phyloP scores from a whole-genome alignment of 2,113 vertebrate genomes.

The Micronisus gabar region DNA sequence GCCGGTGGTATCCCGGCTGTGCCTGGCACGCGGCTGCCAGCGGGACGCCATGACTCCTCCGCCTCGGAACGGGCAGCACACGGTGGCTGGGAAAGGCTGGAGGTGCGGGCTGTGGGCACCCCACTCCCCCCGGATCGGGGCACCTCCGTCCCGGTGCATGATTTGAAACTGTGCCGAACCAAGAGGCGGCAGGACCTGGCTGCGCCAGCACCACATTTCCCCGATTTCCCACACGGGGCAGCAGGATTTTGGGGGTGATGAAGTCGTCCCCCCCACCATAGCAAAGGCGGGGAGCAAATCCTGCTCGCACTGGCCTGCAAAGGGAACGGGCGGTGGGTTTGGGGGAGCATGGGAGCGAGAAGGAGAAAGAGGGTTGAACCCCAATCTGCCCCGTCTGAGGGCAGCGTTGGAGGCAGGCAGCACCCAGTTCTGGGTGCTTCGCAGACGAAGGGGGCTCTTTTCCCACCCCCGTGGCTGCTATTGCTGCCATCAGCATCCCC shows the following conservation, averaged over 20 bases:
- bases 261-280: accelerated
- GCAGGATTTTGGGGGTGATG: neutral
- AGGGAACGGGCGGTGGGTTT: accelerated
- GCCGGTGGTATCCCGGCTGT: neutral
- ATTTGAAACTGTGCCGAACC: neutral
- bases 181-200: neutral
- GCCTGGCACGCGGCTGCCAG: slow-evolving; percentile 53
- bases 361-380: too few species aligned
- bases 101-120: neutral
- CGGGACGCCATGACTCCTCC: neutral
- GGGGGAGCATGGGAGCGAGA: neutral
- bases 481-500: neutral
- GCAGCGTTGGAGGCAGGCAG: neutral
- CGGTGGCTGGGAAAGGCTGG: neutral
- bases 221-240: neutral
- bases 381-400: accelerated
- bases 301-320: neutral
- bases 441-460: neutral
- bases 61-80: neutral
- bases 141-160: neutral
- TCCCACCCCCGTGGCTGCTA: accelerated
- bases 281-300: neutral
- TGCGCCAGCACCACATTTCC: accelerated
- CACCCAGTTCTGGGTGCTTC: neutral
- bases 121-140: accelerated